phyloP scores from a whole-genome alignment of 2,888 invertebrate species.

The Pogonocherus hispidulus region DNA sequence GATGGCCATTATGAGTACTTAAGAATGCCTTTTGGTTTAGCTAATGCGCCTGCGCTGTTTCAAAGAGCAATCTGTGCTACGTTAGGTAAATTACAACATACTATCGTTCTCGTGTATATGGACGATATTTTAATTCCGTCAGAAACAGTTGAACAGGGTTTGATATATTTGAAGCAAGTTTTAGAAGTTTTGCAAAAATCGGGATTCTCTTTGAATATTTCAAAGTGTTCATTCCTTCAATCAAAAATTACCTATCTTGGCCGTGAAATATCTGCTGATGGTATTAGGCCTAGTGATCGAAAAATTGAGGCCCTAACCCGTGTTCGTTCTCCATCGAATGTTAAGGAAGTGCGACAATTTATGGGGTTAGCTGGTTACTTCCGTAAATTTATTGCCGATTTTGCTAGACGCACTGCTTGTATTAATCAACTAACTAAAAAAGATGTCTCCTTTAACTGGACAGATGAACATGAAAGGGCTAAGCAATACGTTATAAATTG shows the following conservation, averaged over 20 bases:
- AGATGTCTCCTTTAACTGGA: constrained; percentile 32
- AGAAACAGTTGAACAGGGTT: neutral
- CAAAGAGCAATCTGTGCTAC: constrained; percentile 44
- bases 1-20: constrained; percentile 56
- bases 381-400: constrained; percentile 46
- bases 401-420: constrained; percentile 43
- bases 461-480: constrained; percentile 44
- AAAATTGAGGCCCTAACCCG: constrained; percentile 50
- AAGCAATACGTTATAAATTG: constrained; percentile 41
- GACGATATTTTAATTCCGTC: neutral
- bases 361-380: constrained; percentile 55
- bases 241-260: constrained; percentile 50
- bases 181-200: neutral
- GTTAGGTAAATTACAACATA: constrained; percentile 14
- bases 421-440: constrained; percentile 14
- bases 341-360: constrained; percentile 48
- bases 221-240: constrained; percentile 42
- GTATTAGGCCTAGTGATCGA: constrained; percentile 46
- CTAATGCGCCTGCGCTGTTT: constrained; percentile 57
- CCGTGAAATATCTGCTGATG: constrained; percentile 46
- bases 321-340: constrained; percentile 45
- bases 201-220: constrained; percentile 9
- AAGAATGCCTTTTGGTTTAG: constrained; percentile 61
- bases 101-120: constrained; percentile 28
- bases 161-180: neutral